Conservation (phyloP, 2,113 vertebrate genomes). For the Meriones unguiculatus region DNA sequence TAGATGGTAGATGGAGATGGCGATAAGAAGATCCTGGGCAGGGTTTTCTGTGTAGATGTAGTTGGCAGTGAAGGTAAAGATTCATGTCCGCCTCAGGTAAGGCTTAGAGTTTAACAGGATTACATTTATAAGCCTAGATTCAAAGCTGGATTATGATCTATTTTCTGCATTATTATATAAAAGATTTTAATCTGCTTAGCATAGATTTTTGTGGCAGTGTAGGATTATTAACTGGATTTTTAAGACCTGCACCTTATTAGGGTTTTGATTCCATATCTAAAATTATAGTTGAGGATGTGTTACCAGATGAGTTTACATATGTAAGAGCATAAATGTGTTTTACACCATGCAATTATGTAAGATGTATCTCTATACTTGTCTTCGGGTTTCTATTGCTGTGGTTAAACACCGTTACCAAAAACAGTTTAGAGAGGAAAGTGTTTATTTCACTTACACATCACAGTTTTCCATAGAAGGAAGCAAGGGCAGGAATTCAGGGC, state of each 20-base stretch:
- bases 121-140: background rate
- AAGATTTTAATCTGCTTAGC: background rate
- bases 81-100: background rate
- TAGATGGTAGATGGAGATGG: background rate
- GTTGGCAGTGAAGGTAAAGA: background rate
- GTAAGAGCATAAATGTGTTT: background rate
- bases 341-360: background rate
- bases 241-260: background rate
- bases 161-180: background rate
- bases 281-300: background rate
- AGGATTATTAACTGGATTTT: background rate
- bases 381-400: background rate
- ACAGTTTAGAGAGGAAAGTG: background rate
- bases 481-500: background rate
- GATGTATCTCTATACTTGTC: background rate
- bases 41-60: background rate
- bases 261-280: constrained; percentile 1
- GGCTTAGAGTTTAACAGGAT: background rate
- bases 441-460: background rate
- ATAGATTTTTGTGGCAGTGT: background rate
- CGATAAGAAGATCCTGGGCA: background rate
- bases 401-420: background rate
- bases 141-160: background rate
- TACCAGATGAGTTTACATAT: background rate
- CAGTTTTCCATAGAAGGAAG: background rate